phyloP scores from a whole-genome alignment of 35 echinoderm and acorn worm genomes.

The Apostichopus japonicus region DNA sequence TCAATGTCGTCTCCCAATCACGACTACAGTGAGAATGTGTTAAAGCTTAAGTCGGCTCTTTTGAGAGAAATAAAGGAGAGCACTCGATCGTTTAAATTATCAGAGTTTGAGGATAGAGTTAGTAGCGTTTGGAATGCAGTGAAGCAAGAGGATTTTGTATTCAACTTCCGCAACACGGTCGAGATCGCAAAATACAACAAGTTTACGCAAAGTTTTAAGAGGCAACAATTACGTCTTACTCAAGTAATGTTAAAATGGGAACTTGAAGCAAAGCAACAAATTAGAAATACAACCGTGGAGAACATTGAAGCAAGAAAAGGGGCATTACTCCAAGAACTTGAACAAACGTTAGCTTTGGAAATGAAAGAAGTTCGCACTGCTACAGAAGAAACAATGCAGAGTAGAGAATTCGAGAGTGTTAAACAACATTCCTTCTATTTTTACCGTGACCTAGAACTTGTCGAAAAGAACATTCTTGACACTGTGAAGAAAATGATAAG shows the following conservation, averaged over 20 bases:
- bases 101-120: neutral
- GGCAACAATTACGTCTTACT: neutral
- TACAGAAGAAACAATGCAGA: neutral
- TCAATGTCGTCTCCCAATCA: constrained; percentile 49
- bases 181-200: constrained; percentile 13
- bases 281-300: neutral
- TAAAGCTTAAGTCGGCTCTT: constrained; percentile 1
- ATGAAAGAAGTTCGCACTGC: neutral
- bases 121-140: constrained; percentile 42
- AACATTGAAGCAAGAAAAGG: neutral
- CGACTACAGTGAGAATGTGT: constrained; percentile 40
- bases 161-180: constrained; percentile 10
- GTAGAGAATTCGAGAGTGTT: constrained; percentile 28
- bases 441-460: constrained; percentile 1
- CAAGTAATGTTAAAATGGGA: constrained; percentile 13
- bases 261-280: constrained; percentile 44
- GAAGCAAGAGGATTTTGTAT: constrained; percentile 45
- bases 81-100: neutral
- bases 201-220: neutral
- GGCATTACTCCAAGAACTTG: neutral
- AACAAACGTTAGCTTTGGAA: neutral
- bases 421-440: neutral
- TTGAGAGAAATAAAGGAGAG: neutral
- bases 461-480: neutral
- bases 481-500: neutral